Evolutionary conservation across 92 coral and sea anemone species (phyloP), one percentile per base, ranked within the genome.

Genomic region (Porites cylindrica): DNA sequence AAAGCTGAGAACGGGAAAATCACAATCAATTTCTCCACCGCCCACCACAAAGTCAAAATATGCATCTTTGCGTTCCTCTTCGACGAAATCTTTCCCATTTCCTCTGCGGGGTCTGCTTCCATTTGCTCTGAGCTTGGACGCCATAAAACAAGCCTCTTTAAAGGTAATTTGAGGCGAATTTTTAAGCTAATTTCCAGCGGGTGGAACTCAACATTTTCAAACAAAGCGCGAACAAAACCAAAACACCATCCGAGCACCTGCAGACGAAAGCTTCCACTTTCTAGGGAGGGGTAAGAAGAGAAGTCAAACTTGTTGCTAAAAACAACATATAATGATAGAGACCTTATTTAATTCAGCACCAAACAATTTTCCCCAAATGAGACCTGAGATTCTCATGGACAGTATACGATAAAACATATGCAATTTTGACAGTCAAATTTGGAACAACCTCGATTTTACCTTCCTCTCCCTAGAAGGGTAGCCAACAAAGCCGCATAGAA

Each of bases 1-100:
- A 17, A 96, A 77, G 51, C 60, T 51, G 9, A 97, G 98, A 29
- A 96, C 71, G 11, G 94, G 93, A 32, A 96, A 88, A 66, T 85
- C 88, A 54, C 91, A 85, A 66, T 91, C 93, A 59, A 88, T 29
- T 52, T 82, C 88, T 6, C 51, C 58, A 51, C 47, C 58, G 53
- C 51, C 60, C 59, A 75, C 47, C 66, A 10, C 75, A 17, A 62
- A 74, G 80, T 83, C 73, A 23, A 51, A 8, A 60, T 17, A 24
- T 73, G 51, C 6, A 53, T 47, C 43, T 17, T 82, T 68, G 59
- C 86, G 86, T 67, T 83, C 87, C 26, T 83, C 80, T 83, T 64
- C 81, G 51, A 51, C 17, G 8, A 63, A 72, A 61, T 83, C 87
- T 23, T 51, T 83, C 51, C 73, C 38, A 75, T 24, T 61, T 83